Percentiles rank a stretch among this genome's conserved stretches.
Conservation (phyloP, 2,888 invertebrate genomes). For the Scaptomyza reducta region DNA sequence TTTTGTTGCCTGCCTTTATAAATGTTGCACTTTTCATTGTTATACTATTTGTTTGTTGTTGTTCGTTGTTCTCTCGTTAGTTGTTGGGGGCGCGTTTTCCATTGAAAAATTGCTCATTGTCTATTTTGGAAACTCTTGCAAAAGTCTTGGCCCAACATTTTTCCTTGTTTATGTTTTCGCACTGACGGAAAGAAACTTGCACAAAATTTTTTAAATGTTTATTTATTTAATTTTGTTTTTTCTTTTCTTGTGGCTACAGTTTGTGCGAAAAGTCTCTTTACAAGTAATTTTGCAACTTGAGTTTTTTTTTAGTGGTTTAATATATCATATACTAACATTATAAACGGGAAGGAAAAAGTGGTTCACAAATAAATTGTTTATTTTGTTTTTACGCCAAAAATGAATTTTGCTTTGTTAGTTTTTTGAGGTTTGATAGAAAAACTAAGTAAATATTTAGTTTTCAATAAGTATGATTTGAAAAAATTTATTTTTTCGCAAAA, state of each 20-base stretch:
- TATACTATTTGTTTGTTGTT: constrained; percentile 3
- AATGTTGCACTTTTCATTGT: constrained; percentile 62
- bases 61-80: neutral
- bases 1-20: constrained; percentile 57
- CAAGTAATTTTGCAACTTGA: too few relatives aligned
- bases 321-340: too few relatives aligned
- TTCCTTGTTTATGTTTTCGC: constrained; percentile 54
- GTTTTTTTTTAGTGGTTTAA: too few relatives aligned
- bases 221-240: neutral
- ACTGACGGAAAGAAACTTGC: constrained; percentile 16
- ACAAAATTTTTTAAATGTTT: constrained; percentile 22
- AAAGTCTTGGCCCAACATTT: constrained; percentile 40
- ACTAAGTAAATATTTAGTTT: too few relatives aligned
- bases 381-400: too few relatives aligned
- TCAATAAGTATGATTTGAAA: too few relatives aligned
- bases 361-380: too few relatives aligned
- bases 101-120: constrained; percentile 57
- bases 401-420: too few relatives aligned
- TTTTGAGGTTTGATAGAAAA: too few relatives aligned
- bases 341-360: too few relatives aligned
- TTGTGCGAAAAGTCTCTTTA: constrained; percentile 28
- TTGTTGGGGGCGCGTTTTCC: constrained; percentile 54
- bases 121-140: constrained; percentile 68
- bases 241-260: constrained; percentile 35
- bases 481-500: too few relatives aligned